phyloP scores from a whole-genome alignment of 2,888 invertebrate genomes.

The Diarsia dahlii region DNA sequence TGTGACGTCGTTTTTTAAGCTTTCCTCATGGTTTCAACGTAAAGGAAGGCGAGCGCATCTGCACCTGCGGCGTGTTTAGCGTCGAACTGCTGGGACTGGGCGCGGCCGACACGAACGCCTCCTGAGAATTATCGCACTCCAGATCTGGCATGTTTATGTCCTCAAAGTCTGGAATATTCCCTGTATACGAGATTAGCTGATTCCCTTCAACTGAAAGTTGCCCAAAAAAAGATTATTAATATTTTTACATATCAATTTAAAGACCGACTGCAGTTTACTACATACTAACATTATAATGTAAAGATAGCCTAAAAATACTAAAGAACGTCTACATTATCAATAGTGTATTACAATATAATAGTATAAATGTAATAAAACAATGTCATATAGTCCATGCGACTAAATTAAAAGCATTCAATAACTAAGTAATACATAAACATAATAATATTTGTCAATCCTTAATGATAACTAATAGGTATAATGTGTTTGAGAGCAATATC shows the following conservation, averaged over 20 bases:
- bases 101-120: slow-evolving; percentile 74
- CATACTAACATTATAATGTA: slow-evolving; percentile 43
- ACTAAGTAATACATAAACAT: slow-evolving; percentile 52
- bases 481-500: slow-evolving; percentile 55
- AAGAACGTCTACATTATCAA: slow-evolving; percentile 32
- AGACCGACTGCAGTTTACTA: slow-evolving; percentile 61
- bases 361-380: slow-evolving; percentile 50
- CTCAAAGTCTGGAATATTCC: slow-evolving; percentile 90
- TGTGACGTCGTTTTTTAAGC: slow-evolving; percentile 61
- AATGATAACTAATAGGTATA: slow-evolving; percentile 37
- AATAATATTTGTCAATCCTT: slow-evolving; percentile 47
- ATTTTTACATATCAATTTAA: slow-evolving; percentile 48
- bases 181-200: slow-evolving; percentile 90
- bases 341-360: slow-evolving; percentile 42
- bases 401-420: slow-evolving; percentile 54
- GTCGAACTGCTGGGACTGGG: slow-evolving; percentile 76
- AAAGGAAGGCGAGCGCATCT: slow-evolving; percentile 79
- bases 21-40: slow-evolving; percentile 77
- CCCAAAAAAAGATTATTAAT: slow-evolving; percentile 74
- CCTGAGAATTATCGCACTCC: slow-evolving; percentile 82
- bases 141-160: slow-evolving; percentile 86
- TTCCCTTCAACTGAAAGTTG: slow-evolving; percentile 89
- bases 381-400: slow-evolving; percentile 52
- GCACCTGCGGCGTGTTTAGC: slow-evolving; percentile 86
- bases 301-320: slow-evolving; percentile 42